Conservation (phyloP, 2,113 vertebrate genomes). For the Dipodomys spectabilis region DNA sequence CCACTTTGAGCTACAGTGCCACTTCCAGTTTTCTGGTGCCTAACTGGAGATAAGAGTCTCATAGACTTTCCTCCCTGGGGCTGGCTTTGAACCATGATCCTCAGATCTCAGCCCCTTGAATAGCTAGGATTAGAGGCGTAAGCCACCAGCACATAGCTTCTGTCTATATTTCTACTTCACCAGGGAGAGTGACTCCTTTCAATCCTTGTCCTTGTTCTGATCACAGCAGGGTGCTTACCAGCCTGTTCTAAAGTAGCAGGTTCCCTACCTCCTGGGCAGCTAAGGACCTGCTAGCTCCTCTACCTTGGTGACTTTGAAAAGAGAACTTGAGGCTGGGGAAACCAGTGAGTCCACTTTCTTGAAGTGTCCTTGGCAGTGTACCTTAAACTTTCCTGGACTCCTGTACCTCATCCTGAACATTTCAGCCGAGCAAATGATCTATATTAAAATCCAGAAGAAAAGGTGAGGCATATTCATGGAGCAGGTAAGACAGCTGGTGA, state of each 20-base stretch:
- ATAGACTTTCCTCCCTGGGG: no score
- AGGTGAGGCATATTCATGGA: background rate
- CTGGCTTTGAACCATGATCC: no score
- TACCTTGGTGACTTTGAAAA: background rate
- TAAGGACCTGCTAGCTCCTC: background rate
- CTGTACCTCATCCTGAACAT: background rate
- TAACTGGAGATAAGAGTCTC: no score
- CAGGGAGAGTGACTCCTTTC: background rate
- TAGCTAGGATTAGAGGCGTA: no score
- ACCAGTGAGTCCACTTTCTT: conserved; percentile 49
- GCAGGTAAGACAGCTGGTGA: background rate
- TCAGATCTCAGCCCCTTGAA: no score
- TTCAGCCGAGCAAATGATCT: background rate
- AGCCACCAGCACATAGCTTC: background rate
- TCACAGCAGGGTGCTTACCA: background rate
- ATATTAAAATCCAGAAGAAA: background rate
- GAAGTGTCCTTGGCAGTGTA: background rate
- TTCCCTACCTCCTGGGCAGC: background rate
- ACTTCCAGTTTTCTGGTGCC: no score
- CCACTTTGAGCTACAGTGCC: no score
- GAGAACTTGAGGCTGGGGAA: background rate
- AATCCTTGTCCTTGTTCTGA: background rate
- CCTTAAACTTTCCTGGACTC: background rate
- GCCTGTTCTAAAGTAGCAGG: background rate
- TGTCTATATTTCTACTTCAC: background rate